Evolutionary conservation across 2,797 vertebrate species (phyloP).

Genomic region (Semaprochilodus insignis): DNA sequence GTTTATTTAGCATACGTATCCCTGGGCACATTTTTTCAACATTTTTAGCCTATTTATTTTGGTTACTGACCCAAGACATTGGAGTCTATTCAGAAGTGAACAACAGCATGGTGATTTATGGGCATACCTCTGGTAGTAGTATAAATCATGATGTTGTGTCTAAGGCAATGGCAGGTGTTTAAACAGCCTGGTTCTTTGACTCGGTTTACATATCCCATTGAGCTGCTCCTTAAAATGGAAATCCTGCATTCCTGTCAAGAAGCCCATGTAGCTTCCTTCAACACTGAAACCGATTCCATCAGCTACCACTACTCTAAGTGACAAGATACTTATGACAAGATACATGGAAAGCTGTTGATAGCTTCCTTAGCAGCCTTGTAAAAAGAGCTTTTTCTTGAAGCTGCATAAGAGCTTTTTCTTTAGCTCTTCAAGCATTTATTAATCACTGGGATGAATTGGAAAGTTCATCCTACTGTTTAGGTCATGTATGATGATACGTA

Average conservation of each 20-base stretch:
- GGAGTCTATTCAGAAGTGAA: not conserved
- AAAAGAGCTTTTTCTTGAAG: not conserved
- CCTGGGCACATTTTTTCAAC: not conserved
- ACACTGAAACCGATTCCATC: constrained; percentile 39
- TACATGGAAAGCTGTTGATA: constrained; percentile 2
- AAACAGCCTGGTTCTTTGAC: constrained; percentile 13
- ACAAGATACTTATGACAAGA: constrained; percentile 23
- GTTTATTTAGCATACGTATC: too few relatives aligned
- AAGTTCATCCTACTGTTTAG: not conserved
- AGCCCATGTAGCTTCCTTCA: not conserved
- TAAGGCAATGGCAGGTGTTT: constrained; percentile 21
- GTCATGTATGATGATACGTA: not conserved
- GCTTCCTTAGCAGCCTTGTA: not conserved
- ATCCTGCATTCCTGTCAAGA: constrained; percentile 21
- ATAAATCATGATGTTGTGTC: constrained; percentile 17
- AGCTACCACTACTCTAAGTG: constrained; percentile 26
- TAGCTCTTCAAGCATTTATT: not conserved
- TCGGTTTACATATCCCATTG: constrained; percentile 21
- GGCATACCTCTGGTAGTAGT: not conserved
- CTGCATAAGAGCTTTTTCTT: not conserved
- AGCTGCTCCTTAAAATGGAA: constrained; percentile 30
- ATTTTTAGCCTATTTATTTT: not conserved
- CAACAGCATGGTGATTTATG: not conserved
- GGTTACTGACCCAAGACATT: not conserved
- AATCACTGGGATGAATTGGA: not conserved